These are phyloP conservation scores for Microctenopoma stevenorrisi DNA, from an alignment of 2,797 vertebrate species.

Conservation along the genomic window DNA sequence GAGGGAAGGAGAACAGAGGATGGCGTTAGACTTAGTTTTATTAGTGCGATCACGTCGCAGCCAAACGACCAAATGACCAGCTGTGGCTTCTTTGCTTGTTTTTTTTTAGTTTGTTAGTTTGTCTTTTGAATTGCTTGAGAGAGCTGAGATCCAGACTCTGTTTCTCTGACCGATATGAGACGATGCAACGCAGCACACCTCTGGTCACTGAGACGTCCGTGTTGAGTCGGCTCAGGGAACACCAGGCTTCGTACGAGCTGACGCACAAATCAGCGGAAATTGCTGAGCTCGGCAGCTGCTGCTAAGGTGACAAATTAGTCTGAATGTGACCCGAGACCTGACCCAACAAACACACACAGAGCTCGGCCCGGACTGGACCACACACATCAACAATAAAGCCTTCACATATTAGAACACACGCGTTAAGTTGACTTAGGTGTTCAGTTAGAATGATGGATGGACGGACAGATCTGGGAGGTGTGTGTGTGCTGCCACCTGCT, in stretches of 20 bases:
- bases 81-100: constrained; percentile 8
- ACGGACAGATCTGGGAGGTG: background rate
- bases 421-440: too few species aligned
- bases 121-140: constrained; percentile 45
- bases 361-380: background rate
- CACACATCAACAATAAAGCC: background rate
- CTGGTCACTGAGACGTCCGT: too few species aligned
- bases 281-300: constrained; percentile 27
- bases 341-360: constrained; percentile 1
- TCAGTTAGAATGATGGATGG: too few species aligned
- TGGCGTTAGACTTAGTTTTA: constrained; percentile 22
- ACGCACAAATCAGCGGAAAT: background rate
- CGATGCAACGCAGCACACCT: background rate
- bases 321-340: constrained; percentile 12
- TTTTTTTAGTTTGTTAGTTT: constrained; percentile 16
- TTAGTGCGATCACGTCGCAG: constrained; percentile 67
- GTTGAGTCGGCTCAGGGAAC: too few species aligned
- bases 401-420: background rate
- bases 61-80: constrained; percentile 23
- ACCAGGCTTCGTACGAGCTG: background rate
- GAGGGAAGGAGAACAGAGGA: background rate
- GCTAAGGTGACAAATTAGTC: constrained; percentile 17
- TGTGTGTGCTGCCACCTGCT: constrained; percentile 52
- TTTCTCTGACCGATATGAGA: constrained; percentile 14
- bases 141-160: constrained; percentile 4